phyloP scores from a whole-genome alignment of 2,888 invertebrate genomes.

The Lithophane socia region DNA sequence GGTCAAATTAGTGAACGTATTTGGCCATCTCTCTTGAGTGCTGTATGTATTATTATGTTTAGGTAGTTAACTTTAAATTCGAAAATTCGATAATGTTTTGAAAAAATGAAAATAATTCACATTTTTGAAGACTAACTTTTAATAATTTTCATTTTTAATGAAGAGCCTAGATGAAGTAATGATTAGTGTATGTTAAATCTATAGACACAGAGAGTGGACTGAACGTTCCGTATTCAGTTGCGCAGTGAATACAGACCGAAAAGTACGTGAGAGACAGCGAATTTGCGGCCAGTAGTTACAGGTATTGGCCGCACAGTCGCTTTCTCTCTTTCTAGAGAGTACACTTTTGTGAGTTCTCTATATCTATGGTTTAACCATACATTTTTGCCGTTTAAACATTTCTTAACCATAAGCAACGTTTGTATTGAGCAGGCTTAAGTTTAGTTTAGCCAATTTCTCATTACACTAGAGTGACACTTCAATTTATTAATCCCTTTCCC shows the following conservation, averaged over 20 bases:
- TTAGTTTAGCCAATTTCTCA: neutral
- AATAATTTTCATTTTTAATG: neutral
- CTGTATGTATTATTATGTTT: neutral
- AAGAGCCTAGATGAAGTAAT: neutral
- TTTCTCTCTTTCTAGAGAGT: too few species aligned
- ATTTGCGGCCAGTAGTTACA: too few species aligned
- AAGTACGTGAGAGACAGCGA: too few species aligned
- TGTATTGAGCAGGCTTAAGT: neutral
- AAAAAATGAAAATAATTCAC: neutral
- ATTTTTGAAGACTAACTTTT: neutral
- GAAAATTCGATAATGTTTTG: neutral
- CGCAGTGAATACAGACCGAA: too few species aligned
- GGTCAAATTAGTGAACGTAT: conserved; percentile 25
- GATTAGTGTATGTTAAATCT: too few species aligned
- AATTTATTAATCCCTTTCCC: neutral
- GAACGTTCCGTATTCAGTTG: too few species aligned
- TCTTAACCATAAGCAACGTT: too few species aligned
- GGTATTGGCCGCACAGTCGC: too few species aligned
- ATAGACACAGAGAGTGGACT: too few species aligned
- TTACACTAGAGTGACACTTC: neutral
- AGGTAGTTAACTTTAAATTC: neutral
- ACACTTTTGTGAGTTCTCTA: too few species aligned
- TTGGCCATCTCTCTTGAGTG: conserved; percentile 2
- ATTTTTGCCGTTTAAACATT: too few species aligned
- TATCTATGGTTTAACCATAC: too few species aligned